These are phyloP conservation scores for Trachymyrmex cornetzi DNA, from an alignment of 1,140 invertebrate species.

Conservation along the genomic window DNA sequence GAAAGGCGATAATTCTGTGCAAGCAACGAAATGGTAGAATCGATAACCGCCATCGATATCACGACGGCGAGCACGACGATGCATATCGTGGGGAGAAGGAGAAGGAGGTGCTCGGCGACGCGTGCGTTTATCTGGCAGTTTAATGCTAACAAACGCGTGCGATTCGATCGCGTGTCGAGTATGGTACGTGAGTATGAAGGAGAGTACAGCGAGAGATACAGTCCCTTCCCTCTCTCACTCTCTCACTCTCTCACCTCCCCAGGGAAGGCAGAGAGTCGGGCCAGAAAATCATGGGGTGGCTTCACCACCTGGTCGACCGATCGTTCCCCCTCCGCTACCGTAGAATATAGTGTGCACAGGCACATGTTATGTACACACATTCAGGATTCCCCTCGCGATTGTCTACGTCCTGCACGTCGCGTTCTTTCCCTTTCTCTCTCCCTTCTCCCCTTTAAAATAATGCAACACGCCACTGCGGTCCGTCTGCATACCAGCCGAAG, in stretches of 20 bases:
- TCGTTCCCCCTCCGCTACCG: conserved; percentile 34
- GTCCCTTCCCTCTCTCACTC: too few species aligned
- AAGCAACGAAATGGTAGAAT: conserved; percentile 34
- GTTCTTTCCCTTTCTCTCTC: conserved; percentile 19
- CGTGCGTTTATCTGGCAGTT: conserved; percentile 67
- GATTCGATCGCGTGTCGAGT: conserved; percentile 76
- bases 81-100: conserved; percentile 29
- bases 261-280: conserved; percentile 61
- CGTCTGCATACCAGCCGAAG: conserved; percentile 72
- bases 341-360: conserved; percentile 2
- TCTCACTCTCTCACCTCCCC: conserved; percentile 36
- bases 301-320: conserved; percentile 77
- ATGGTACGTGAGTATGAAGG: conserved; percentile 45
- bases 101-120: conserved; percentile 32
- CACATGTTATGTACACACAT: conserved; percentile 21
- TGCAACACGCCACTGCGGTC: conserved; percentile 66
- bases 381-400: conserved; percentile 65
- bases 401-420: conserved; percentile 32
- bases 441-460: conserved; percentile 65
- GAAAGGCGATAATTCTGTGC: conserved; percentile 14
- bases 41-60: conserved; percentile 40
- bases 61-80: conserved; percentile 9
- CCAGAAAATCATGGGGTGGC: conserved; percentile 76
- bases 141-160: conserved; percentile 71
- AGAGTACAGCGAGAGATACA: conserved; percentile 24